Evolutionary conservation across 2,888 invertebrate genomes (phyloP).

Genomic region (Cosmopolites sordidus): DNA sequence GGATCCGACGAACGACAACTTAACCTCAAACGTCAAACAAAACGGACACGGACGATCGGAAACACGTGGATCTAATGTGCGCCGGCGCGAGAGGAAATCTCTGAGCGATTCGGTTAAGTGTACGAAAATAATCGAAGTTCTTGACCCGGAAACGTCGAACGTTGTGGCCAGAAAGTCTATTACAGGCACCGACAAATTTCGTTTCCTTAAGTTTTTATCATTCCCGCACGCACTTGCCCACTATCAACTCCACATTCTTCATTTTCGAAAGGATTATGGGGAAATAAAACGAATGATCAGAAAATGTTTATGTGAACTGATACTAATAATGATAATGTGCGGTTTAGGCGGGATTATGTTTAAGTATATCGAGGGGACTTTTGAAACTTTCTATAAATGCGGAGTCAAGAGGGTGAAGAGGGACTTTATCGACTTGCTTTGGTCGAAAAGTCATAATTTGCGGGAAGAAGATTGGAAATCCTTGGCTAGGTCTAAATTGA

Average conservation of each 20-base stretch:
- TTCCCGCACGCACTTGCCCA: slow-evolving; percentile 11
- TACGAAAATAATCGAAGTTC: slow-evolving; percentile 42
- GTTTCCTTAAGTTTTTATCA: background rate
- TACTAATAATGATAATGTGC: slow-evolving; percentile 68
- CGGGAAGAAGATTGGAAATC: slow-evolving; percentile 89
- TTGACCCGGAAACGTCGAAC: slow-evolving; percentile 43
- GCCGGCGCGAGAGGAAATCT: slow-evolving; percentile 38
- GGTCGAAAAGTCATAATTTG: slow-evolving; percentile 76
- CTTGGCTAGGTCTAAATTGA: slow-evolving; percentile 72
- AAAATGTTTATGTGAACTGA: slow-evolving; percentile 62
- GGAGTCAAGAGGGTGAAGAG: slow-evolving; percentile 82
- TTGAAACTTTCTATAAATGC: slow-evolving; percentile 83
- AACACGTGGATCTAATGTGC: slow-evolving; percentile 37
- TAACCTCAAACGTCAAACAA: background rate
- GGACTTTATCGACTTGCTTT: slow-evolving; percentile 78
- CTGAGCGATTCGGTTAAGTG: slow-evolving; percentile 24
- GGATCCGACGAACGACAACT: background rate
- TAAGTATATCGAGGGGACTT: slow-evolving; percentile 76
- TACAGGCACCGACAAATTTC: background rate
- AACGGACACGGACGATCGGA: background rate
- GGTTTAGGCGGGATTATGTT: slow-evolving; percentile 75
- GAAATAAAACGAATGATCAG: slow-evolving; percentile 58
- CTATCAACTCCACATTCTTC: slow-evolving; percentile 58
- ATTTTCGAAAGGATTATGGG: slow-evolving; percentile 55
- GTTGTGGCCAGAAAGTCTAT: slow-evolving; percentile 36